Percentiles rank a stretch among this genome's conserved stretches.
phyloP scores from a whole-genome alignment of 2,888 invertebrate species.

The Brachyopa scutellaris region DNA sequence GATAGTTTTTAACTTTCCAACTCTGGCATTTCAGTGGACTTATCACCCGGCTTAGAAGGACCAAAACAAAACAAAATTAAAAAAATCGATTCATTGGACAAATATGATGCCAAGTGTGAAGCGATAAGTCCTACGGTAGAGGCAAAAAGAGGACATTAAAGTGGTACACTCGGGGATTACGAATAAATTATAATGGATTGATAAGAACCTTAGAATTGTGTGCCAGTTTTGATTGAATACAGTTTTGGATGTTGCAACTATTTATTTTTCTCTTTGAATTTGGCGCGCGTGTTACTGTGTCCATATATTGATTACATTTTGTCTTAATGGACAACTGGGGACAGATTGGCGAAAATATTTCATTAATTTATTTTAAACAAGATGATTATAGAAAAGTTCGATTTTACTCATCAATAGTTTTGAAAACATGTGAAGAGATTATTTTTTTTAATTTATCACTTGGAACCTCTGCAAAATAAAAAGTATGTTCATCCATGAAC shows the following conservation, averaged over 20 bases:
- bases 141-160: constrained; percentile 29
- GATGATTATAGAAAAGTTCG: too few species aligned
- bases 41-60: constrained; percentile 46
- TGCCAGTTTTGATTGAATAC: not conserved
- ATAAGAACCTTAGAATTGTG: constrained; percentile 42
- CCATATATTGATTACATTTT: not conserved
- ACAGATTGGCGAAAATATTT: too few species aligned
- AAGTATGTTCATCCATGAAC: too few species aligned
- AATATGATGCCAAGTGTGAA: constrained; percentile 59
- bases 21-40: constrained; percentile 33
- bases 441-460: too few species aligned
- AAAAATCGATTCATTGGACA: constrained; percentile 55
- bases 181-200: constrained; percentile 50
- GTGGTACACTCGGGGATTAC: constrained; percentile 57
- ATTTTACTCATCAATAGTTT: too few species aligned
- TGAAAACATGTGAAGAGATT: too few species aligned
- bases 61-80: not conserved
- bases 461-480: too few species aligned
- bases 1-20: constrained; percentile 7
- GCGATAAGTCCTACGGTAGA: constrained; percentile 40
- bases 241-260: constrained; percentile 4
- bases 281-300: not conserved
- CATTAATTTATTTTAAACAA: too few species aligned
- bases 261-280: not conserved
- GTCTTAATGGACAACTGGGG: not conserved